Evolutionary conservation across 2,113 vertebrate species (phyloP).

Genomic region (Grammomys dolichurus): DNA sequence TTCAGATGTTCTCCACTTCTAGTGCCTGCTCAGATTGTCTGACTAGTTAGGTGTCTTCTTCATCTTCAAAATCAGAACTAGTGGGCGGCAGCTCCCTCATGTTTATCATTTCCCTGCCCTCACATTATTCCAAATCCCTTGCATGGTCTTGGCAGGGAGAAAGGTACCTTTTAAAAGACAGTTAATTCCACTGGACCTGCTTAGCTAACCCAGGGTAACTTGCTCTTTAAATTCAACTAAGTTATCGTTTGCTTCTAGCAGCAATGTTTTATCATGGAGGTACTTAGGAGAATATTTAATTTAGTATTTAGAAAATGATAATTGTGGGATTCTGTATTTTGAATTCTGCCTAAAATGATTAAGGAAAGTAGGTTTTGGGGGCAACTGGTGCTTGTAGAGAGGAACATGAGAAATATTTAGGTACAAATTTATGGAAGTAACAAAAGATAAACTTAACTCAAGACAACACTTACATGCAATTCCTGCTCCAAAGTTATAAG

Average conservation of each 20-base stretch:
- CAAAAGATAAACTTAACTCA: neutral
- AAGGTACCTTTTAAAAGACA: neutral
- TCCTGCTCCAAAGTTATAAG: neutral
- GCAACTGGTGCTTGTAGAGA: neutral
- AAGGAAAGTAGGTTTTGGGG: neutral
- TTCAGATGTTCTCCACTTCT: neutral
- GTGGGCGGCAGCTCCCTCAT: neutral
- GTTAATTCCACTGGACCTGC: neutral
- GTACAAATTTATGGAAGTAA: neutral
- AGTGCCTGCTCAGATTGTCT: neutral
- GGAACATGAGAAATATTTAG: neutral
- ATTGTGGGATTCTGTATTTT: neutral
- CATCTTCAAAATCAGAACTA: neutral
- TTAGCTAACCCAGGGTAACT: neutral
- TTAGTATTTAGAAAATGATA: neutral
- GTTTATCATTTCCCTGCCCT: neutral
- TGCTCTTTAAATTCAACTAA: neutral
- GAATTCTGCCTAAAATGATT: neutral
- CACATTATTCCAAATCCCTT: neutral
- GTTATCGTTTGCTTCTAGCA: neutral
- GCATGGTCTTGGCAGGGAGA: neutral
- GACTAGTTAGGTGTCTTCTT: neutral
- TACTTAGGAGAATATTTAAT: neutral
- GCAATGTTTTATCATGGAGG: neutral
- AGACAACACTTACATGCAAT: neutral